Conservation (phyloP, 1,140 invertebrate species). For the Megalonaias nervosa region DNA sequence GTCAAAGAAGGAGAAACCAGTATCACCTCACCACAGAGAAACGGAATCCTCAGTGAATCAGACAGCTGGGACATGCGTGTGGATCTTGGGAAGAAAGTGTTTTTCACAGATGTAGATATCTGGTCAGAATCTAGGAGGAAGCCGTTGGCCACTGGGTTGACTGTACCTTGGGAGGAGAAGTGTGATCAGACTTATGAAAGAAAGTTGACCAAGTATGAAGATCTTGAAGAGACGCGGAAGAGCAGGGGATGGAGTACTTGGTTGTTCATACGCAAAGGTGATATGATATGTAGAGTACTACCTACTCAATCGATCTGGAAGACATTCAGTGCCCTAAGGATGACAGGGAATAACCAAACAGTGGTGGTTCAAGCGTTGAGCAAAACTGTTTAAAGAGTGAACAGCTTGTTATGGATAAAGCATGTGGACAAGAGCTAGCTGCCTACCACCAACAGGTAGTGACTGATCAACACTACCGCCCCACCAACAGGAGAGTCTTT, state of each 20-base stretch:
- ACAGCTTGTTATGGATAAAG: slow-evolving; percentile 7
- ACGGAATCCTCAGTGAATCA: background rate
- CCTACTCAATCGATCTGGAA: background rate
- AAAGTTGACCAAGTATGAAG: too few relatives aligned
- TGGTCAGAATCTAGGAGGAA: too few relatives aligned
- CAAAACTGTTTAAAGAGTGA: slow-evolving; percentile 2
- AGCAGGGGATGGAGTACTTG: too few relatives aligned
- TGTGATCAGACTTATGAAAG: too few relatives aligned
- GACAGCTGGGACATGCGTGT: background rate
- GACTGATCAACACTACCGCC: slow-evolving; percentile 14
- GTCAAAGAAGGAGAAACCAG: background rate
- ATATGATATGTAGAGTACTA: slow-evolving; percentile 5
- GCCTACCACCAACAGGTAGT: too few relatives aligned
- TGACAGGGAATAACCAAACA: background rate
- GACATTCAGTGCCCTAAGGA: background rate
- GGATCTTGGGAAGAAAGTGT: background rate
- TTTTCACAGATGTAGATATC: background rate
- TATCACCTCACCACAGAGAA: background rate
- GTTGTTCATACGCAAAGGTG: background rate
- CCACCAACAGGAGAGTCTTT: too few relatives aligned
- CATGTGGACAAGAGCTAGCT: background rate
- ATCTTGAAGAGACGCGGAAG: too few relatives aligned
- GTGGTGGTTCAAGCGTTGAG: background rate
- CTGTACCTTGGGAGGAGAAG: too few relatives aligned
- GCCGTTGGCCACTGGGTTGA: too few relatives aligned